Evolutionary conservation across 2,888 invertebrate species (phyloP).

Genomic region (Calameuta idolon): DNA sequence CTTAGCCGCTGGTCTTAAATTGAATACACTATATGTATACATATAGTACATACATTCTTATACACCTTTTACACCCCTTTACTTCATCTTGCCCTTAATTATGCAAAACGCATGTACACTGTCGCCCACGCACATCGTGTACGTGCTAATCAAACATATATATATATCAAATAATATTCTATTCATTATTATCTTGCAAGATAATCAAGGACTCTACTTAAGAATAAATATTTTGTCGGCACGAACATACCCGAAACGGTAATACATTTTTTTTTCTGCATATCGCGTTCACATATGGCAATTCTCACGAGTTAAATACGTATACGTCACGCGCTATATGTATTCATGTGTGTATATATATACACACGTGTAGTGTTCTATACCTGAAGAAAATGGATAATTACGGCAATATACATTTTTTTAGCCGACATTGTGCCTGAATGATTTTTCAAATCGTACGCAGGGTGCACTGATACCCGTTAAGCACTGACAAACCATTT

Average conservation of each 20-base stretch:
- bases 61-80: neutral
- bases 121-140: neutral
- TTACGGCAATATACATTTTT: conserved; percentile 5
- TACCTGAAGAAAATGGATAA: neutral
- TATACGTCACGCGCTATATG: neutral
- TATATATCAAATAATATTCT: neutral
- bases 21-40: conserved; percentile 40
- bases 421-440: conserved; percentile 16
- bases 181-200: neutral
- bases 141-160: neutral
- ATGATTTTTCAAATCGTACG: neutral
- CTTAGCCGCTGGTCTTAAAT: conserved; percentile 56
- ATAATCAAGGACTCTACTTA: neutral
- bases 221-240: neutral
- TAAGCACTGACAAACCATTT: conserved; percentile 32
- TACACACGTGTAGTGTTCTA: neutral
- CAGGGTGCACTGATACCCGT: conserved; percentile 13
- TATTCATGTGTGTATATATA: neutral
- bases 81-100: neutral
- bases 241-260: neutral
- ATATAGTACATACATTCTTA: neutral
- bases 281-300: neutral
- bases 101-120: neutral
- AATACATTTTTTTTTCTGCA: neutral
- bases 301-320: neutral